These are phyloP conservation scores for Tonatia bakeri DNA, from an alignment of 2,113 vertebrate species.

Conservation along the genomic window DNA sequence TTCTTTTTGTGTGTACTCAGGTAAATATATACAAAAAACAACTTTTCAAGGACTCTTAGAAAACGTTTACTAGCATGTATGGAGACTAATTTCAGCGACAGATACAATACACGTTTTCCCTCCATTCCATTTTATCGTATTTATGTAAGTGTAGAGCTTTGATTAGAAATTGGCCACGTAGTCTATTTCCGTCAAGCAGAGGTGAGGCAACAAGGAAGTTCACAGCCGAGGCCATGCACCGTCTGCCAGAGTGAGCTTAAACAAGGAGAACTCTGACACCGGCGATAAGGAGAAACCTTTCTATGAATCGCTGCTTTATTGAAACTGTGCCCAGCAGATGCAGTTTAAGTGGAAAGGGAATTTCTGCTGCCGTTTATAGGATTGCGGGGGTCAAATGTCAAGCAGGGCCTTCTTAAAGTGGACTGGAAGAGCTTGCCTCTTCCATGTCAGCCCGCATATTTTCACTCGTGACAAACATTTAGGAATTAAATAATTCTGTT, in stretches of 20 bases:
- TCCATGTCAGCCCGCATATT: slow-evolving; percentile 23
- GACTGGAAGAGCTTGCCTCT: slow-evolving; percentile 56
- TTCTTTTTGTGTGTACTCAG: background rate
- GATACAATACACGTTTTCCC: background rate
- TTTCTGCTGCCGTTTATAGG: slow-evolving; percentile 75
- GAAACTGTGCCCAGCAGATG: slow-evolving; percentile 73
- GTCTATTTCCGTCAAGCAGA: slow-evolving; percentile 39
- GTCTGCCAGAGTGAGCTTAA: slow-evolving; percentile 71
- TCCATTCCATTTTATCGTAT: background rate
- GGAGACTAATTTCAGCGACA: background rate
- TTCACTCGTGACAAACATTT: slow-evolving; percentile 72
- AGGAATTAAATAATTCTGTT: slow-evolving; percentile 74
- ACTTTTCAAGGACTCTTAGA: background rate
- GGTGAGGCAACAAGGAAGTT: slow-evolving; percentile 23
- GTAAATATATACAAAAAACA: background rate
- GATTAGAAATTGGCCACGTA: background rate
- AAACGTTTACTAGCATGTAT: background rate
- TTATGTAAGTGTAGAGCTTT: background rate
- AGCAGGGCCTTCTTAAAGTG: slow-evolving; percentile 68
- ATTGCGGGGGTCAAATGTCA: slow-evolving; percentile 77
- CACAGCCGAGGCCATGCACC: slow-evolving; percentile 28
- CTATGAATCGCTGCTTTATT: slow-evolving; percentile 75
- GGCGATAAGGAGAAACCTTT: slow-evolving; percentile 67
- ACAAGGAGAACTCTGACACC: slow-evolving; percentile 79
- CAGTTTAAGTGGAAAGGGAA: slow-evolving; percentile 66